These are phyloP conservation scores for Phrynocephalus versicolor DNA, from an alignment of 2,113 vertebrate genomes.

Conservation along the genomic window DNA sequence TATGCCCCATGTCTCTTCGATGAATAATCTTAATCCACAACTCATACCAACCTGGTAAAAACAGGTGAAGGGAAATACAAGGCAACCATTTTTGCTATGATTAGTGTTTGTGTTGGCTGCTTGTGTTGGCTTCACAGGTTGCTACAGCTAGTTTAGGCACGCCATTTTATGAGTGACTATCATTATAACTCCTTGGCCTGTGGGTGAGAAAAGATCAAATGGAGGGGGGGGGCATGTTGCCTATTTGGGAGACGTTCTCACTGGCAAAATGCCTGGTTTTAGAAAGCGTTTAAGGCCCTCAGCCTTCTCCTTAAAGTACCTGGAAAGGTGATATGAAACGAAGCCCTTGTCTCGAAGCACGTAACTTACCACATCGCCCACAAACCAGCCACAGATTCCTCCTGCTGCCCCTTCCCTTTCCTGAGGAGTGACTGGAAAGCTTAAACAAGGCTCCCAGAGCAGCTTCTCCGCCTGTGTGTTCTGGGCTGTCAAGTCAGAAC, in stretches of 20 bases:
- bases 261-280: constrained; percentile 40
- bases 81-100: constrained; percentile 48
- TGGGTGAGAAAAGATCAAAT: constrained; percentile 57
- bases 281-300: constrained; percentile 14
- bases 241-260: constrained; percentile 26
- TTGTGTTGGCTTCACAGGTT: constrained; percentile 52
- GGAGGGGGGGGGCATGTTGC: neutral
- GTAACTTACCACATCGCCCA: neutral
- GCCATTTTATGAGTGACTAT: constrained; percentile 33
- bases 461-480: too few relatives aligned
- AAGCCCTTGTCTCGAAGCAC: neutral
- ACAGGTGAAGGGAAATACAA: constrained; percentile 55
- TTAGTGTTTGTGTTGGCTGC: constrained; percentile 39
- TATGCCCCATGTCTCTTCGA: neutral
- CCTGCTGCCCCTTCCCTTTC: too few relatives aligned
- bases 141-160: constrained; percentile 48
- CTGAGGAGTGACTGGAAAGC: too few relatives aligned
- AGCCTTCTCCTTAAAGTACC: neutral
- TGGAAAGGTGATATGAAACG: neutral
- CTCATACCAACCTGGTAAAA: constrained; percentile 30
- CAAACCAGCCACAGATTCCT: neutral
- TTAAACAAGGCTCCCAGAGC: neutral
- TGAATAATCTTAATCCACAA: constrained; percentile 16
- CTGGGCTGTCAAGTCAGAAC: too few relatives aligned
- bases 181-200: constrained; percentile 53